Percentiles rank a stretch among this genome's conserved stretches.
Evolutionary conservation across 2,113 vertebrate species (phyloP).

Genomic region (Callopanchax toddi): DNA sequence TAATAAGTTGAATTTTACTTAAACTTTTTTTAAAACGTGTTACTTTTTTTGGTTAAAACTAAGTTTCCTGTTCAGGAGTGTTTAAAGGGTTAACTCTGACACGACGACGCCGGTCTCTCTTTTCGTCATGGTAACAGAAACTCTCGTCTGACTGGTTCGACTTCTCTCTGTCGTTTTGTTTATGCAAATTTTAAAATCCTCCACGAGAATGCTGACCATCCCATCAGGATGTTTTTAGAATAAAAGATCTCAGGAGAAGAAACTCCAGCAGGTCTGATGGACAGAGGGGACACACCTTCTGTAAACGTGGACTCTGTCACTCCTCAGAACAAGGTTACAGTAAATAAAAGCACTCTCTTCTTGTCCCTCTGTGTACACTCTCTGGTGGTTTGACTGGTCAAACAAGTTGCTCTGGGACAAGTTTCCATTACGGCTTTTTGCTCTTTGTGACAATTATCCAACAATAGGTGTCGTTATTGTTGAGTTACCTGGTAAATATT

Average conservation of each 20-base stretch:
- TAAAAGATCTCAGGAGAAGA: neutral
- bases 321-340: neutral
- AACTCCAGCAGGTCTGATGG: neutral
- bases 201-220: neutral
- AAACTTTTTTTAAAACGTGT: too few species aligned
- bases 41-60: too few species aligned
- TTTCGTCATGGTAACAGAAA: conserved; percentile 5
- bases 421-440: conserved; percentile 45
- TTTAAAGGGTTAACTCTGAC: too few species aligned
- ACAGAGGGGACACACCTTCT: conserved; percentile 5
- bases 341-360: neutral
- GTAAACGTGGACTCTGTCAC: conserved; percentile 18
- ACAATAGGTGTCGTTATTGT: neutral
- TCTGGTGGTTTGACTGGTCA: conserved; percentile 35
- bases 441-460: conserved; percentile 19
- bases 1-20: too few species aligned
- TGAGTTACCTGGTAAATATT: conserved; percentile 4
- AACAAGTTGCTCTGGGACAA: conserved; percentile 32
- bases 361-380: neutral
- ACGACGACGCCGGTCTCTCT: conserved; percentile 15
- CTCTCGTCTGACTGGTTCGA: conserved; percentile 65
- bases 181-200: conserved; percentile 28
- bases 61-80: too few species aligned
- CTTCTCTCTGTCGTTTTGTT: neutral
- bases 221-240: neutral